Percentiles rank a stretch among this genome's conserved stretches.
phyloP scores from a whole-genome alignment of 2,888 invertebrate species.

The Cosmia trapezina region DNA sequence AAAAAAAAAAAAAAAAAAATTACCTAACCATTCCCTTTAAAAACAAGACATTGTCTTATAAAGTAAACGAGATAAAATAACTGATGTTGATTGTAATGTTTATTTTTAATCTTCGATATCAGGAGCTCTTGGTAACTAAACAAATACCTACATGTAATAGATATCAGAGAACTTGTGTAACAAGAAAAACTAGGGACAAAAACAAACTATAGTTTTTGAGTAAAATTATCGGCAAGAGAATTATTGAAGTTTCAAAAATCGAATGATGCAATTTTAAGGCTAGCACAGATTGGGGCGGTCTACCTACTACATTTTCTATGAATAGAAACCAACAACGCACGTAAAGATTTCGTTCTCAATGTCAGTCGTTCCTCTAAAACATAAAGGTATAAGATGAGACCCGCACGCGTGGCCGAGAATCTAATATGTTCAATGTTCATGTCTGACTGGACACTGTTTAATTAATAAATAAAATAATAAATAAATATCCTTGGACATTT shows the following conservation, averaged over 20 bases:
- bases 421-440: conserved; percentile 18
- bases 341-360: not conserved
- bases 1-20: not conserved
- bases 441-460: conserved; percentile 26
- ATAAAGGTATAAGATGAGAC: conserved; percentile 9
- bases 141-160: conserved; percentile 36
- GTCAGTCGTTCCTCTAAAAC: not conserved
- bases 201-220: not conserved
- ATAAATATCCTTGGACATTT: too few species aligned
- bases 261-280: not conserved
- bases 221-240: not conserved
- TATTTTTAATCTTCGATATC: conserved; percentile 42
- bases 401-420: conserved; percentile 4
- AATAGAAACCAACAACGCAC: not conserved
- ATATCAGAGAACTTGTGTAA: not conserved
- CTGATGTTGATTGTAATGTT: conserved; percentile 47
- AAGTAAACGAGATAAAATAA: conserved; percentile 44
- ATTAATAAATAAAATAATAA: conserved; percentile 28
- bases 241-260: not conserved
- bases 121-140: conserved; percentile 12
- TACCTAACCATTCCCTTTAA: not conserved
- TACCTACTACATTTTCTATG: not conserved
- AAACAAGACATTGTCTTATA: conserved; percentile 3
- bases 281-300: not conserved
- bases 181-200: not conserved